Percentiles rank a stretch among this genome's conserved stretches.
Evolutionary conservation across 2,888 invertebrate species (phyloP).

Genomic region (Euspilapteryx auroguttella): DNA sequence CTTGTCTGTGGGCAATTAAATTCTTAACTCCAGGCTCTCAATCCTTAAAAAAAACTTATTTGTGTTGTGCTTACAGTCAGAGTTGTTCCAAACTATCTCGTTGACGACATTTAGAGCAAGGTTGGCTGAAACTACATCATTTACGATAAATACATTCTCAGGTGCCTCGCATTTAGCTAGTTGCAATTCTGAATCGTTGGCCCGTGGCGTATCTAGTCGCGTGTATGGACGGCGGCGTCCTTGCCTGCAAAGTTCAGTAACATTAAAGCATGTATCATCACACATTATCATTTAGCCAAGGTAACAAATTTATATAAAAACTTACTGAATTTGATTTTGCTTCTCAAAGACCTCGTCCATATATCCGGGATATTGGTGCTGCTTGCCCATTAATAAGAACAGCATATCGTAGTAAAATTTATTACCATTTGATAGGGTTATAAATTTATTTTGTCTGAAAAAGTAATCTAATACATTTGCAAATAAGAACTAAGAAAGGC

Average conservation of each 20-base stretch:
- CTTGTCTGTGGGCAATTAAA: constrained; percentile 20
- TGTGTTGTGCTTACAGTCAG: constrained; percentile 5
- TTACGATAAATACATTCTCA: constrained; percentile 64
- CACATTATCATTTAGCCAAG: no score
- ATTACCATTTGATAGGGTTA: constrained; percentile 39
- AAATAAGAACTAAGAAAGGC: no score
- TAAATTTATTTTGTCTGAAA: constrained; percentile 51
- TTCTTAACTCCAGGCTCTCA: background rate
- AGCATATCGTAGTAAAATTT: constrained; percentile 52
- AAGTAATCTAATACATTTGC: no score
- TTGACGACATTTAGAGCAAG: constrained; percentile 31
- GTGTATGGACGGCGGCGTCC: constrained; percentile 15
- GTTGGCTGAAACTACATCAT: constrained; percentile 56
- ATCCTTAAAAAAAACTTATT: constrained; percentile 1
- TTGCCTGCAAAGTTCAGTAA: constrained; percentile 19
- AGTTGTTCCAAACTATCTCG: no score
- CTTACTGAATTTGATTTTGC: constrained; percentile 17
- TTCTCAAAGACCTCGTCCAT: constrained; percentile 18
- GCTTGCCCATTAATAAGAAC: constrained; percentile 58
- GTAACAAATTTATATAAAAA: no score
- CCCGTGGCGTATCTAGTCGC: constrained; percentile 21
- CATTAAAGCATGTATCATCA: no score
- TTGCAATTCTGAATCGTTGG: constrained; percentile 13
- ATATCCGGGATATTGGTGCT: constrained; percentile 56
- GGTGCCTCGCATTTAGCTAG: constrained; percentile 16